A percentile compares a stretch with the other conserved stretches of the same genome.
Evolutionary conservation across 2,113 vertebrate species (phyloP).

Genomic region (Bettongia penicillata): DNA sequence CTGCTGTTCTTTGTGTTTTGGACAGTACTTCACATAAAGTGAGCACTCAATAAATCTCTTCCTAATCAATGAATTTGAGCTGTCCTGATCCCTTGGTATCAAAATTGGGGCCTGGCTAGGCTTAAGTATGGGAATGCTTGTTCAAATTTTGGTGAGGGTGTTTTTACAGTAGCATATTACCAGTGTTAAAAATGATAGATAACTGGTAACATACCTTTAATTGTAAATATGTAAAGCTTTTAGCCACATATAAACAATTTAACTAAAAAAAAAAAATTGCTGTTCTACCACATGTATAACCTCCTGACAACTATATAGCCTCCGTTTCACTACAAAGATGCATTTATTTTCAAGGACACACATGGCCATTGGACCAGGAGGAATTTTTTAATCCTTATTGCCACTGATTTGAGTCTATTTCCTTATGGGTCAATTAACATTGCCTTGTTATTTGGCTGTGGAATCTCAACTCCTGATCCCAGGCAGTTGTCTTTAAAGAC

Average conservation of each 20-base stretch:
- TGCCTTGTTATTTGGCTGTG: background rate
- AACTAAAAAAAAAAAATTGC: background rate
- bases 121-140: background rate
- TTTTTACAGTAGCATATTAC: background rate
- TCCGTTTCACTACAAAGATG: background rate
- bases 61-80: background rate
- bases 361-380: background rate
- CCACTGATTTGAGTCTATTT: background rate
- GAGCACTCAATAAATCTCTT: background rate
- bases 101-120: background rate
- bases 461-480: background rate
- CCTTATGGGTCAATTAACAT: background rate
- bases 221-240: background rate
- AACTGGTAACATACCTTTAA: background rate
- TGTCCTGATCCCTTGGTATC: background rate
- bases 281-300: background rate
- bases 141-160: background rate
- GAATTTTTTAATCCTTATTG: background rate
- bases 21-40: background rate
- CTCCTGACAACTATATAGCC: background rate
- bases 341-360: background rate
- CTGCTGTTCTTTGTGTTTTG: background rate
- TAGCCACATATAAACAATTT: background rate
- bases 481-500: background rate
- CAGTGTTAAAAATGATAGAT: background rate